phyloP scores from a whole-genome alignment of 2,113 vertebrate genomes.

The Felis chaus region DNA sequence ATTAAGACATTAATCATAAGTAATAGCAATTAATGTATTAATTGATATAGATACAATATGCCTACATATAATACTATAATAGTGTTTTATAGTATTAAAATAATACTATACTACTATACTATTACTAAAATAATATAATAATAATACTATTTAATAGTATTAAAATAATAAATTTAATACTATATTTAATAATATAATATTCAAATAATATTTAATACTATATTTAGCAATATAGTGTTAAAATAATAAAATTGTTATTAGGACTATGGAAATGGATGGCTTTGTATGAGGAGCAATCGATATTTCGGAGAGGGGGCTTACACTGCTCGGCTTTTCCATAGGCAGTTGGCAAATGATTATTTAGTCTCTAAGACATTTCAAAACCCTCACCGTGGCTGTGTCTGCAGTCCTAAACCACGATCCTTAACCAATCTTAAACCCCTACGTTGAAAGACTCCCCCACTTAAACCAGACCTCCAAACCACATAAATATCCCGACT shows the following conservation, averaged over 20 bases:
- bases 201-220: neutral
- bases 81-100: neutral
- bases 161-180: neutral
- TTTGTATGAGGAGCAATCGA: neutral
- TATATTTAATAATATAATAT: neutral
- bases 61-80: neutral
- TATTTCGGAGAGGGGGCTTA: neutral
- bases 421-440: neutral
- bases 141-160: neutral
- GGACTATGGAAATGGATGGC: neutral
- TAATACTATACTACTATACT: neutral
- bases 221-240: neutral
- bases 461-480: neutral
- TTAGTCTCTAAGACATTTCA: neutral
- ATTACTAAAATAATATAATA: neutral
- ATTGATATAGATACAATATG: neutral
- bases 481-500: neutral
- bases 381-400: neutral
- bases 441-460: neutral
- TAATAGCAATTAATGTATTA: neutral
- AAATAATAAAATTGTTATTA: neutral
- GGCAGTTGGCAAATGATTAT: neutral
- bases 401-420: neutral
- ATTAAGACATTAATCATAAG: neutral
- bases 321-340: neutral